phyloP scores from a whole-genome alignment of 1,140 invertebrate species.

The Zaprionus kolodkinae region DNA sequence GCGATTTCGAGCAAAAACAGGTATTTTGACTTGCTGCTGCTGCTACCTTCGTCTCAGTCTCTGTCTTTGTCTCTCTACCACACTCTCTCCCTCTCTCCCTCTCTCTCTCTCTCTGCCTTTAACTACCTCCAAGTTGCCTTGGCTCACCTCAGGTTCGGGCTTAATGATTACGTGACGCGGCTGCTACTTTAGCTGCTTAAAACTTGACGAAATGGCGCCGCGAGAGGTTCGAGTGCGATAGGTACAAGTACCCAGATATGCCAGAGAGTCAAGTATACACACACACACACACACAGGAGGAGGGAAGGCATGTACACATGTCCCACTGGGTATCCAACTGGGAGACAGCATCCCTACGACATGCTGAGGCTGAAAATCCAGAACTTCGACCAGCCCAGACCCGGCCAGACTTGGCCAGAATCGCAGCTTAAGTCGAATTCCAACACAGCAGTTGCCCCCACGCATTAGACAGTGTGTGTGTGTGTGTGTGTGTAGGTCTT shows the following conservation, averaged over 20 bases:
- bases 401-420: background rate
- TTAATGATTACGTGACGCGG: conserved; percentile 62
- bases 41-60: background rate
- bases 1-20: conserved; percentile 39
- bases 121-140: background rate
- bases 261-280: conserved; percentile 21
- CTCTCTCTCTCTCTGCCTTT: background rate
- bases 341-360: conserved; percentile 8
- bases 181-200: conserved; percentile 30
- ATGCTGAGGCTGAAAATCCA: background rate
- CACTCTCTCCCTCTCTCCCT: background rate
- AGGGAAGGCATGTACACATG: background rate
- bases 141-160: conserved; percentile 14
- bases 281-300: conserved; percentile 6
- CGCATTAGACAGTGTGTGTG: background rate
- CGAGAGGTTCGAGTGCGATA: background rate
- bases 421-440: conserved; percentile 8
- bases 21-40: conserved; percentile 36
- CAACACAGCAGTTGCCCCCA: conserved; percentile 8
- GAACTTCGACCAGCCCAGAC: background rate
- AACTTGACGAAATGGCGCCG: conserved; percentile 45
- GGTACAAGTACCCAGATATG: conserved; percentile 24
- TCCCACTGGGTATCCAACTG: background rate
- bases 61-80: conserved; percentile 10
- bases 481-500: background rate